These are phyloP conservation scores for Aphrophora alni DNA, from an alignment of 2,888 invertebrate species.

Conservation along the genomic window DNA sequence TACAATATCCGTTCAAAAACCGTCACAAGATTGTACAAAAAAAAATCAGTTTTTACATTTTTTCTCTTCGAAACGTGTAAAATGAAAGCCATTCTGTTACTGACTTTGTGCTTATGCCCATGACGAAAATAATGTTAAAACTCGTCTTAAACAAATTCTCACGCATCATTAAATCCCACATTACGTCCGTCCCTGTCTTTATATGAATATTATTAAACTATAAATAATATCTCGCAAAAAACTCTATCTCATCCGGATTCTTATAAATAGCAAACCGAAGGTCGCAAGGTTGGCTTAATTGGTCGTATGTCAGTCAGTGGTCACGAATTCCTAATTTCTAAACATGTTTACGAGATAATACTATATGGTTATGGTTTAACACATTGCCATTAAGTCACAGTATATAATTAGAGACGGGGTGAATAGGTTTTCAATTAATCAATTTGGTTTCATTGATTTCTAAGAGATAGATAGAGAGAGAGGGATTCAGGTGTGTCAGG, in stretches of 20 bases:
- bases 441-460: conserved; percentile 6
- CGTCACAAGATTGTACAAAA: too few species aligned
- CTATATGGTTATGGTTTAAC: neutral
- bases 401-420: neutral
- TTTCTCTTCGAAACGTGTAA: too few species aligned
- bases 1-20: too few species aligned
- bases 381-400: neutral
- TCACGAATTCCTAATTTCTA: neutral
- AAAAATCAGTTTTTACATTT: too few species aligned
- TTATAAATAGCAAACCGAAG: neutral
- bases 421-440: conserved; percentile 2
- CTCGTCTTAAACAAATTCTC: neutral
- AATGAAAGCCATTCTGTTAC: too few species aligned
- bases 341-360: conserved; percentile 3
- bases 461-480: neutral
- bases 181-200: neutral
- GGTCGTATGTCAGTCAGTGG: neutral
- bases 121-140: neutral
- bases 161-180: neutral
- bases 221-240: neutral
- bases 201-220: neutral
- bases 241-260: neutral
- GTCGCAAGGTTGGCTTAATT: neutral
- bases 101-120: neutral
- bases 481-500: neutral